Percentiles rank a stretch among this genome's conserved stretches.
These are phyloP conservation scores for Clamator glandarius DNA, from an alignment of 2,797 vertebrate species.

Conservation along the genomic window DNA sequence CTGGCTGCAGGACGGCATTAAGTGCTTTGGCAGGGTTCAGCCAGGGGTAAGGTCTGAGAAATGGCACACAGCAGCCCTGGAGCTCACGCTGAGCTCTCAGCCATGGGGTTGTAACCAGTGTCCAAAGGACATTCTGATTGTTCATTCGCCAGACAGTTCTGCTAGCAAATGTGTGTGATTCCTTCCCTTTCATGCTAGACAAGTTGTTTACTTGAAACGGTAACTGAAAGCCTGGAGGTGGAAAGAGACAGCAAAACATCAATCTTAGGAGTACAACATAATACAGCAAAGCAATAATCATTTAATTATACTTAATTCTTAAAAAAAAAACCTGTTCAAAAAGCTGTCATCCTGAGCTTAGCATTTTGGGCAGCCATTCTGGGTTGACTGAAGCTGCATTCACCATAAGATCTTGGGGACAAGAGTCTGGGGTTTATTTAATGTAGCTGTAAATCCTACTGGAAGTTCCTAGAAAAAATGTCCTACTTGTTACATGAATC, in stretches of 20 bases:
- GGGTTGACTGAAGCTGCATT: background rate
- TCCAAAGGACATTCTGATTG: background rate
- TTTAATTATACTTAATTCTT: background rate
- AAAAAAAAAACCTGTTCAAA: background rate
- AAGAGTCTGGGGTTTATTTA: background rate
- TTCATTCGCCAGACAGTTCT: background rate
- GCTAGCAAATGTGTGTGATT: background rate
- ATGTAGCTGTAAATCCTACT: background rate
- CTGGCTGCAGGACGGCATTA: accelerated
- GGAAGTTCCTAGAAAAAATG: background rate
- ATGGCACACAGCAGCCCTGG: background rate
- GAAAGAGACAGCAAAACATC: background rate
- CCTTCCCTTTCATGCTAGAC: background rate
- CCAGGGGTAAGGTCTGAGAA: background rate
- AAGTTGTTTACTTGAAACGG: background rate
- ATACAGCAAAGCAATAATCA: background rate
- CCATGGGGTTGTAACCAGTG: background rate
- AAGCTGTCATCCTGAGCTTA: background rate
- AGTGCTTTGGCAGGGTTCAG: background rate
- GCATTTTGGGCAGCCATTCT: accelerated
- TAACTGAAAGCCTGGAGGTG: background rate
- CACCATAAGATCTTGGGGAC: background rate
- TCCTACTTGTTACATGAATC: background rate
- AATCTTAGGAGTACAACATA: accelerated
- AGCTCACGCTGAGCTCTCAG: background rate